Conservation (phyloP, 1,140 invertebrate genomes). For the Eumaeus atala region DNA sequence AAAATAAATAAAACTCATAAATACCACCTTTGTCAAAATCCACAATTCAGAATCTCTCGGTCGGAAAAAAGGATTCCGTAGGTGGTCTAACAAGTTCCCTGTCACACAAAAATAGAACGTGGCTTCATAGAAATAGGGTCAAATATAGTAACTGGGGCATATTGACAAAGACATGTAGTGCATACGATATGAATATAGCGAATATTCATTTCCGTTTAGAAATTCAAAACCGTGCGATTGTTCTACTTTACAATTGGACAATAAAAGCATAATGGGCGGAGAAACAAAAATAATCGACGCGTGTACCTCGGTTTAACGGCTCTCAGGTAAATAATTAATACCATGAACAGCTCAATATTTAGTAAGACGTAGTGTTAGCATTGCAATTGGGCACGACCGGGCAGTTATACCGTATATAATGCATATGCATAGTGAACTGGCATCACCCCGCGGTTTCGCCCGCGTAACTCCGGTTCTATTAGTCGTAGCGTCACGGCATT, state of each 20-base stretch:
- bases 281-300: neutral
- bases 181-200: slow-evolving; percentile 13
- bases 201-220: slow-evolving; percentile 31
- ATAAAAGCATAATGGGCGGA: slow-evolving; percentile 8
- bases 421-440: too few relatives aligned
- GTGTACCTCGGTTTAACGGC: neutral
- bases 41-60: neutral
- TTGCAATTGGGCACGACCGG: neutral
- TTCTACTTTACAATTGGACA: slow-evolving; percentile 33
- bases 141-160: neutral
- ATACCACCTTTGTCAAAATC: too few relatives aligned
- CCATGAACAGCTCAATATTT: neutral
- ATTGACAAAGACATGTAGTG: slow-evolving; percentile 12
- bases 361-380: neutral
- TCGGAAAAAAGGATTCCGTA: slow-evolving; percentile 3
- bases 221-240: slow-evolving; percentile 41
- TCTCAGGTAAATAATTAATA: neutral
- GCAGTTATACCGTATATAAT: neutral
- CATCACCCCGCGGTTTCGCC: too few relatives aligned
- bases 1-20: slow-evolving; percentile 7
- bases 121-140: neutral
- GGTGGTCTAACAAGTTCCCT: neutral
- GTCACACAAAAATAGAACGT: slow-evolving; percentile 1
- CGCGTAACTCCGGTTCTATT: too few relatives aligned
- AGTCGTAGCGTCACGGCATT: neutral